Evolutionary conservation across 2,888 invertebrate species (phyloP), one percentile per base, ranked within the genome.

Genomic region (Crioceris asparagi): DNA sequence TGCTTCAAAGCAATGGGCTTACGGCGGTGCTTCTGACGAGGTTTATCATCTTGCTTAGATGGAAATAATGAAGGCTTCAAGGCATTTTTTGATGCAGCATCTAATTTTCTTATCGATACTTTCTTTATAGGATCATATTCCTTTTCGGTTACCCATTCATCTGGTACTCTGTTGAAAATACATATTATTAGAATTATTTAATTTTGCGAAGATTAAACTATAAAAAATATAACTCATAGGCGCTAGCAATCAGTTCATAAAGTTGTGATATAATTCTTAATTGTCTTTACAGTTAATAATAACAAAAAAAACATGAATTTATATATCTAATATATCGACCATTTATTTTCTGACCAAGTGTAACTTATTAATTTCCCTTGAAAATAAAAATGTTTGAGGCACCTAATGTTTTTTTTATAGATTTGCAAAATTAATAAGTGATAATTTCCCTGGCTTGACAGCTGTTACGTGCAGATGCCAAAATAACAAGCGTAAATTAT

Each of bases 131-230:
- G 69, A 52, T 69, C 70, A 59, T 76, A 76, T 43, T 77, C 75
- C 59, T 76, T 74, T 62, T 84, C 86, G 1, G 77, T 69, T 47
- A 90, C 72, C 91, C 91, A 91, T 59, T 86, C 83, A 64, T 91
- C 88, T 14, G 83, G 79, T 61, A 87, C 66, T 56, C 90, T 90
- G 69, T 8, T 68, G 68, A 45, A 38, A 41, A 38, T 39, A 16
- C 15, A 30, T 14, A 29, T 11, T 27, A 6, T 2, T 29, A 15
- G 16, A 32, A 11, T 17, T 12, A 10, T 2, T 31, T n/a, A n/a
- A n/a, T n/a, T n/a, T n/a, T n/a, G n/a, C n/a, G n/a, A n/a, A 30
- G 30, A 16, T 5, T 10, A 3, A 1, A 27, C n/a, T 11, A 10
- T 11, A 16, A 27, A 5, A 10, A n/a, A n/a, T 4, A 26, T 26